Conservation (phyloP, 92 coral and sea anemone genomes). For the Pocillopora meandrina region DNA sequence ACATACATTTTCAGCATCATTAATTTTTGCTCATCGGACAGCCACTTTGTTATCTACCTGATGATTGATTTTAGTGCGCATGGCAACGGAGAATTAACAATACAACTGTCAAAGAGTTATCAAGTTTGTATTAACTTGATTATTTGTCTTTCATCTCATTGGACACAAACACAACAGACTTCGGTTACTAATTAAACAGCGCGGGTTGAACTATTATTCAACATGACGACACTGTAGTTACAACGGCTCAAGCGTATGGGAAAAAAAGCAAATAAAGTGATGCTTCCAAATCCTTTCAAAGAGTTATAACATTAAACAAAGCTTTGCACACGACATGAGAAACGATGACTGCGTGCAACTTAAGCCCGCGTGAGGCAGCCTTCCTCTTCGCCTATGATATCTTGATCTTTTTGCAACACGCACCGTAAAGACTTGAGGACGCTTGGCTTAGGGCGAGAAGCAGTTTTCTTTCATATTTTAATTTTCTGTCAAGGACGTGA, state of each 20-base stretch:
- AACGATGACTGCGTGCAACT: neutral
- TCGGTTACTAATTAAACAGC: conserved; percentile 51
- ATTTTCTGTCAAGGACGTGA: conserved; percentile 34
- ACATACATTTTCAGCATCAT: neutral
- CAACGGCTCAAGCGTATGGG: conserved; percentile 23
- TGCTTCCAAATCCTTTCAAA: conserved; percentile 28
- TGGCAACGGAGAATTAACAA: conserved; percentile 32
- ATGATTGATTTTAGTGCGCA: conserved; percentile 23
- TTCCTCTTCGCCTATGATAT: neutral
- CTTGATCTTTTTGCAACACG: conserved; percentile 9
- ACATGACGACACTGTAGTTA: conserved; percentile 8
- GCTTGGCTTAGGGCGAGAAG: conserved; percentile 5
- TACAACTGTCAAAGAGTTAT: conserved; percentile 25
- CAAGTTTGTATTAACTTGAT: conserved; percentile 36
- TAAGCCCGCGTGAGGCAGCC: neutral
- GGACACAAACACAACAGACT: conserved; percentile 52
- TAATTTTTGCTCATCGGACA: conserved; percentile 5
- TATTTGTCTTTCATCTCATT: conserved; percentile 56
- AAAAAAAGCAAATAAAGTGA: conserved; percentile 32
- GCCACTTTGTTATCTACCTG: neutral
- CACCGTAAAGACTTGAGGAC: neutral
- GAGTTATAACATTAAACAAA: conserved; percentile 4
- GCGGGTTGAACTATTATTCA: conserved; percentile 5
- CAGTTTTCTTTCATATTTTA: conserved; percentile 19
- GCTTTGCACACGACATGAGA: neutral